Percentiles rank a stretch among this genome's conserved stretches.
Evolutionary conservation across 2,888 invertebrate species (phyloP).

Genomic region (Acronicta leporina): DNA sequence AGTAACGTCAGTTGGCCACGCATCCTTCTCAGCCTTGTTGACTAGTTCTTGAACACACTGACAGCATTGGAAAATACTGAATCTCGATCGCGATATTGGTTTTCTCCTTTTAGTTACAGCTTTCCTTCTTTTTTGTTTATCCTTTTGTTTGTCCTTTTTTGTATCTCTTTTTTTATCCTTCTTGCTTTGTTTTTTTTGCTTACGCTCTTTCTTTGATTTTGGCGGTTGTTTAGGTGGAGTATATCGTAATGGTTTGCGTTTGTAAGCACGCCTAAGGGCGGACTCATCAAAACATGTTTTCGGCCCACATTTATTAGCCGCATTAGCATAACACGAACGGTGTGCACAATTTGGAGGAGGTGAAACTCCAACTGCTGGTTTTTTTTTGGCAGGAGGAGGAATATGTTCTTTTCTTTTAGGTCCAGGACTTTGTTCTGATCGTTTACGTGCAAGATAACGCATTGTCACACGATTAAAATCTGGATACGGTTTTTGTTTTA

Average conservation of each 20-base stretch:
- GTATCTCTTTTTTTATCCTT: not conserved
- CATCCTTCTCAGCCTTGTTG: slow-evolving; percentile 13
- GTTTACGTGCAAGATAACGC: slow-evolving; percentile 20
- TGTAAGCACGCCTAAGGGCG: slow-evolving; percentile 23
- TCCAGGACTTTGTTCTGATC: slow-evolving; percentile 5
- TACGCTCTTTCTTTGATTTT: not conserved
- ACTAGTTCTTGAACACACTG: slow-evolving; percentile 10
- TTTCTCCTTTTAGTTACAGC: not conserved
- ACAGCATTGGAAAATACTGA: not conserved
- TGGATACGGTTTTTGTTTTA: slow-evolving; percentile 15
- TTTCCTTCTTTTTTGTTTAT: not conserved
- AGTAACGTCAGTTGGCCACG: slow-evolving; percentile 21
- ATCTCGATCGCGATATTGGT: not conserved
- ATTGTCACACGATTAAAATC: slow-evolving; percentile 26
- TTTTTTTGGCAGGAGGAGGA: slow-evolving; percentile 9
- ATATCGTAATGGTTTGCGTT: slow-evolving; percentile 25
- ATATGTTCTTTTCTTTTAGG: slow-evolving; percentile 8
- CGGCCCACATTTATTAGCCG: slow-evolving; percentile 7
- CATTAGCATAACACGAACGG: slow-evolving; percentile 8
- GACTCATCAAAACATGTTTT: slow-evolving; percentile 8
- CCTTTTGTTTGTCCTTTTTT: not conserved
- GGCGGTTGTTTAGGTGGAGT: slow-evolving; percentile 8
- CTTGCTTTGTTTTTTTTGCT: not conserved
- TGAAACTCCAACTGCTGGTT: slow-evolving; percentile 21
- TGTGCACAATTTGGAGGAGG: slow-evolving; percentile 6